These are phyloP conservation scores for Leptodactylus fallax DNA, from an alignment of 2,797 vertebrate genomes.

Conservation along the genomic window DNA sequence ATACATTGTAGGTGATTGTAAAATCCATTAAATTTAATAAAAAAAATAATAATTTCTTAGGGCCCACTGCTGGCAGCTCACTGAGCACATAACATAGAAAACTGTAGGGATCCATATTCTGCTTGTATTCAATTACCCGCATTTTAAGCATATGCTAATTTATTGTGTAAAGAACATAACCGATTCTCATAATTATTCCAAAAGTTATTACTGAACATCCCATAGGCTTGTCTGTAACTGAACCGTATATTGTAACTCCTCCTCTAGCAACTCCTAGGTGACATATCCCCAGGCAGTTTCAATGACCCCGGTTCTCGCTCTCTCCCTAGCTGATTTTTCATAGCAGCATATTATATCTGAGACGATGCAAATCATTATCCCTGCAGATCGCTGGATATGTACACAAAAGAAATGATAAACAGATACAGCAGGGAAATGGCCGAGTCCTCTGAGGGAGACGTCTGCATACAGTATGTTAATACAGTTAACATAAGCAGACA, in stretches of 20 bases:
- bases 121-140: not conserved
- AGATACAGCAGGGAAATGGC: slow-evolving; percentile 59
- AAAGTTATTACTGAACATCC: not conserved
- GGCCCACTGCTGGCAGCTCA: no score
- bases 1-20: no score
- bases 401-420: slow-evolving; percentile 60
- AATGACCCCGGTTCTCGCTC: slow-evolving; percentile 25
- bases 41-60: no score
- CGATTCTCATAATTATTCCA: slow-evolving; percentile 23
- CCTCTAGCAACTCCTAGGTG: not conserved
- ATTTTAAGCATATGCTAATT: slow-evolving; percentile 12
- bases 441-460: slow-evolving; percentile 55
- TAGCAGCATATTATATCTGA: slow-evolving; percentile 43
- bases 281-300: slow-evolving; percentile 26
- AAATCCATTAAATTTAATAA: no score
- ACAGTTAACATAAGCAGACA: slow-evolving; percentile 65
- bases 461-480: slow-evolving; percentile 65
- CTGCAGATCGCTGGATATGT: slow-evolving; percentile 45
- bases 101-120: not conserved
- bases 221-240: slow-evolving; percentile 36
- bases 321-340: slow-evolving; percentile 27
- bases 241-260: not conserved
- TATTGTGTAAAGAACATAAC: slow-evolving; percentile 1
- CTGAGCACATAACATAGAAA: not conserved
- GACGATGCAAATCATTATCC: slow-evolving; percentile 55